Conservation (phyloP, 53 echinoderm and acorn worm genomes). For the Echinometra lucunter region DNA sequence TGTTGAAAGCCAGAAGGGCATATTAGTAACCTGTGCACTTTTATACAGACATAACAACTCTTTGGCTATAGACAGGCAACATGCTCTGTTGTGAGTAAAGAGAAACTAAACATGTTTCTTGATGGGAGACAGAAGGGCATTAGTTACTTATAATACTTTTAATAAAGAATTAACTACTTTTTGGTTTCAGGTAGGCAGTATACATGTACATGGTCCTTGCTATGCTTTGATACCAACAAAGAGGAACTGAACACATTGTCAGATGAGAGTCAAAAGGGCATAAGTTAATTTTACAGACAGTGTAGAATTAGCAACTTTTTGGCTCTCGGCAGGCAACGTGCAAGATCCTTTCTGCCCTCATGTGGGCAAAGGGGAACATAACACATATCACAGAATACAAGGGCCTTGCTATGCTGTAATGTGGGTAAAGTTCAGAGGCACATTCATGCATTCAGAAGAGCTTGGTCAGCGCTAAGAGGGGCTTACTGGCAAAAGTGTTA, state of each 20-base stretch:
- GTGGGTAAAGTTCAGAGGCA: constrained; percentile 47
- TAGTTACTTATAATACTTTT: no score
- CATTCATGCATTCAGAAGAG: constrained; percentile 27
- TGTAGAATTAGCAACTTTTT: not conserved
- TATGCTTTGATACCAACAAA: no score
- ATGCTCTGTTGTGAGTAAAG: no score
- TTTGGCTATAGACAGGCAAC: not conserved
- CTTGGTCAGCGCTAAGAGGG: constrained; percentile 50
- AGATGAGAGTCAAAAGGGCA: not conserved
- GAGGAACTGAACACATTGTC: no score
- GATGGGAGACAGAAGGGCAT: no score
- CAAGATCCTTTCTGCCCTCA: not conserved
- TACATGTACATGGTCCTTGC: no score
- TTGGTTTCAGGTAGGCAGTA: no score
- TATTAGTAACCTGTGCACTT: no score
- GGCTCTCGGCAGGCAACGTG: not conserved
- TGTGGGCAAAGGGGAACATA: no score
- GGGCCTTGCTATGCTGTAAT: not conserved
- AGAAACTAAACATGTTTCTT: no score
- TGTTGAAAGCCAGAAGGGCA: not conserved
- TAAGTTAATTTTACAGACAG: not conserved
- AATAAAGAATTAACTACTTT: no score
- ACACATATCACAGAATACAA: no score
- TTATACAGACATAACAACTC: not conserved
- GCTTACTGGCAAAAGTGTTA: constrained; percentile 62